phyloP scores from a whole-genome alignment of 2,113 vertebrate species.

The Thunnus thynnus region DNA sequence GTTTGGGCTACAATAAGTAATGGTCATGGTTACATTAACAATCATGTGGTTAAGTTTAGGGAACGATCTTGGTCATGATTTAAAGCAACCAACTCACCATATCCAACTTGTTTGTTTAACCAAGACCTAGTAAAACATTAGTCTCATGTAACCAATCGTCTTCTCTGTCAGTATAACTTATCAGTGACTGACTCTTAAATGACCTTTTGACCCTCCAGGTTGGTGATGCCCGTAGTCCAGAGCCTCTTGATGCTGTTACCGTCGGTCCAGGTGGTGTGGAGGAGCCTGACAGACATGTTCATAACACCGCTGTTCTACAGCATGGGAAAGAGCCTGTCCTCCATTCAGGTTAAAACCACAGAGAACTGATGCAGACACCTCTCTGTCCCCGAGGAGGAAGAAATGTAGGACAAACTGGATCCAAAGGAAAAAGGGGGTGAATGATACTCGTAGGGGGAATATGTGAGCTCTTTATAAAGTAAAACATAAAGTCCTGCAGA shows the following conservation, averaged over 20 bases:
- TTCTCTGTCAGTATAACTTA: no score
- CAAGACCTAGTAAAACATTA: no score
- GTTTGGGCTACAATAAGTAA: no score
- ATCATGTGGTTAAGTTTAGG: no score
- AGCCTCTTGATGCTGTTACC: constrained; percentile 90
- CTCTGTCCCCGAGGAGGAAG: background rate
- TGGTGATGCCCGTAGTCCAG: constrained; percentile 91
- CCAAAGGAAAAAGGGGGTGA: background rate
- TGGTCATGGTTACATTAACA: no score
- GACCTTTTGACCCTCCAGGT: constrained; percentile 79
- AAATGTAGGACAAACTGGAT: background rate
- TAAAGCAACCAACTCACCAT: no score
- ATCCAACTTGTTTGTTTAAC: no score
- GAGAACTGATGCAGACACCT: constrained; percentile 50
- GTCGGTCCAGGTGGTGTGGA: constrained; percentile 89
- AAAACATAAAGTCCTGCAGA: background rate
- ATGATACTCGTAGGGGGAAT: background rate
- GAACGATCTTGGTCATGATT: no score
- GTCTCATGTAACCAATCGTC: no score
- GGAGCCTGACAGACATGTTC: constrained; percentile 87
- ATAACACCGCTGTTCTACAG: constrained; percentile 88
- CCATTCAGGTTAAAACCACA: constrained; percentile 74
- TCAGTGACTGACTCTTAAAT: no score
- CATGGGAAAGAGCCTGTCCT: constrained; percentile 86
- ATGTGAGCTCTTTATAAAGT: constrained; percentile 39